A percentile compares a stretch with the other conserved stretches of the same genome.
Evolutionary conservation across 2,888 invertebrate species (phyloP).

Genomic region (Apotomis capreana): DNA sequence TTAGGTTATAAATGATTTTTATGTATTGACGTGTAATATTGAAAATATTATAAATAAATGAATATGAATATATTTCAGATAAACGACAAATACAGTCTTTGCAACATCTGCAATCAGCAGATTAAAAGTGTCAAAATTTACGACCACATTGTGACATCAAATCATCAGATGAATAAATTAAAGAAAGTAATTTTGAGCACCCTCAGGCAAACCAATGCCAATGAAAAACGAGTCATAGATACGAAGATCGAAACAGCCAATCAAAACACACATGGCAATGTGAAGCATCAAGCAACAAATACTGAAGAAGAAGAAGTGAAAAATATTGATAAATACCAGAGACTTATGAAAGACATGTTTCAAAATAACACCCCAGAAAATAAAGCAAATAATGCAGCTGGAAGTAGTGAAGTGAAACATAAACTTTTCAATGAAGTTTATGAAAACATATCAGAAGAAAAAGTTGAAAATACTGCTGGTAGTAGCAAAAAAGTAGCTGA

Average conservation of each 20-base stretch:
- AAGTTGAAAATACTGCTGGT: too few species aligned
- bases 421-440: too few species aligned
- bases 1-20: too few species aligned
- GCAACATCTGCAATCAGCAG: constrained; percentile 12
- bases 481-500: too few species aligned
- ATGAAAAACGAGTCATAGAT: neutral
- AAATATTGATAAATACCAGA: too few species aligned
- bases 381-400: neutral
- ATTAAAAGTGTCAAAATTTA: neutral
- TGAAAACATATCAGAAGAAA: too few species aligned
- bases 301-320: neutral
- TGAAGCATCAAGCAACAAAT: neutral
- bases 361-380: too few species aligned
- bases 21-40: too few species aligned
- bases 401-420: too few species aligned
- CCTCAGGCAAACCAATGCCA: neutral
- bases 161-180: constrained; percentile 3
- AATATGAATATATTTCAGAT: constrained; percentile 21
- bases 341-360: too few species aligned
- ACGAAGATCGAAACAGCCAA: neutral
- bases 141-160: neutral
- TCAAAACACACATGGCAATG: neutral
- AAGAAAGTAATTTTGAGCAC: neutral
- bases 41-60: too few species aligned
- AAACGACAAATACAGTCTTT: constrained; percentile 10